Base-by-base conservation (phyloP, 2,113 vertebrate genomes). In the Ciconia stormi region DNA sequence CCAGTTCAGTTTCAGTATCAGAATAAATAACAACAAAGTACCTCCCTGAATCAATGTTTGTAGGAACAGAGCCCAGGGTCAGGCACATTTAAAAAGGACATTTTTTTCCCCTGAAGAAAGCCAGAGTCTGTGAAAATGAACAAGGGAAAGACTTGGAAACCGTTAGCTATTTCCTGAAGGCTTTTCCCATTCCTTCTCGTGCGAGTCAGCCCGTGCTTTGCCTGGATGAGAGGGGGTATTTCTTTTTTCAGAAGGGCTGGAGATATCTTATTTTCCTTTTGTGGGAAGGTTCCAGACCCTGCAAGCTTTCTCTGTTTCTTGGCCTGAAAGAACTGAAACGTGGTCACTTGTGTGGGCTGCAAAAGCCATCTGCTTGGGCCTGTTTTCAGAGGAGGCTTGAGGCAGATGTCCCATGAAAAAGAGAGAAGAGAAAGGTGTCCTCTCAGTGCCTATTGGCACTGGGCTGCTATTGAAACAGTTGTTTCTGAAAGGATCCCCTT, bases 121-220 rank as follows among this genome's bases (percentile, higher is more conserved):
- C 26, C 73, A 67, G 72, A 78, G 69, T 91, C 90, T 97, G 86
- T 89, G 87, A 95, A 97, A 97, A 95, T 49, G 80, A 93, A 85
- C 85, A 90, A 89, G 65, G 50, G 82, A 83, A 91, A 89, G 55
- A n/a, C 82, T 97, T 97, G 96, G 94, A 97, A 92, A 84, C 63
- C 3, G 6, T 93, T 90, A 78, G 88, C 82, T 94, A 76, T 97
- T 97, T 97, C 92, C 94, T 96, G 94, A 87, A 95, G 80, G 65
- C 61, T 97, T 94, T 95, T 95, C 80, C 82, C 55, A 74, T 92
- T 95, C 86, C 56, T 94, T 86, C 83, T 79, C 55, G n/a, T 56
- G 63, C 86, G 84, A 94, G 76, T 82, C 84, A 92, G 78, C 0
- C 9, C 3, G 7, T 87, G 29, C 61, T 94, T 90, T 95, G 86